These are phyloP conservation scores for Diarsia rubi DNA, from an alignment of 2,888 invertebrate genomes.

Conservation along the genomic window DNA sequence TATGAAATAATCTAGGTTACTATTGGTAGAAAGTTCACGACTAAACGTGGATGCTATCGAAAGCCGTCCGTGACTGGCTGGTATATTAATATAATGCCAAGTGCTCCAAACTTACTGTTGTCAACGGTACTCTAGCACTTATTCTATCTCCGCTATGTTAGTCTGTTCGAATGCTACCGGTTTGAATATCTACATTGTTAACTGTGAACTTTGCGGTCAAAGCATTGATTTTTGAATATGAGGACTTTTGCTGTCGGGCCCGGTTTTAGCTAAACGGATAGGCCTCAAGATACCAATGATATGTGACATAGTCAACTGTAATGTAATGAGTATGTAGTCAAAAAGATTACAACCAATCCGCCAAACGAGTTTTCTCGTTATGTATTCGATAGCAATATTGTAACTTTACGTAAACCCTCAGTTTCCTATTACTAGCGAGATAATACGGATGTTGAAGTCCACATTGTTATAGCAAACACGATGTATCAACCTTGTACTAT, in stretches of 20 bases:
- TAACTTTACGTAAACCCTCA: not conserved
- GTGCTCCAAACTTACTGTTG: conserved; percentile 36
- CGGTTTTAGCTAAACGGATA: no score
- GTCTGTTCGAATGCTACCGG: not conserved
- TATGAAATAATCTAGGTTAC: conserved; percentile 55
- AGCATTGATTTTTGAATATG: not conserved
- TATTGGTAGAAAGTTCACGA: conserved; percentile 62
- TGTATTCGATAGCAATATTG: not conserved
- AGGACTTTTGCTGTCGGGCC: no score
- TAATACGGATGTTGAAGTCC: conserved; percentile 30
- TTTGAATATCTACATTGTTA: not conserved
- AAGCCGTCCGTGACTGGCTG: conserved; percentile 45
- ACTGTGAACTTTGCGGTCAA: not conserved
- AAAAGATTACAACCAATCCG: not conserved
- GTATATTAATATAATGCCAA: conserved; percentile 31
- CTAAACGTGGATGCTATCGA: conserved; percentile 48
- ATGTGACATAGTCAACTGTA: not conserved
- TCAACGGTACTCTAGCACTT: conserved; percentile 21
- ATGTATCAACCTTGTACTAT: conserved; percentile 32
- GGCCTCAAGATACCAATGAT: not conserved
- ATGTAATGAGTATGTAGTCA: not conserved
- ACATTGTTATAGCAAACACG: conserved; percentile 28
- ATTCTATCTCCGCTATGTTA: conserved; percentile 16
- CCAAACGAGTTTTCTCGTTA: not conserved
- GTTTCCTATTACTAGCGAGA: not conserved